Evolutionary conservation across 1,140 invertebrate species (phyloP).

Genomic region (Trissolcus basalis): DNA sequence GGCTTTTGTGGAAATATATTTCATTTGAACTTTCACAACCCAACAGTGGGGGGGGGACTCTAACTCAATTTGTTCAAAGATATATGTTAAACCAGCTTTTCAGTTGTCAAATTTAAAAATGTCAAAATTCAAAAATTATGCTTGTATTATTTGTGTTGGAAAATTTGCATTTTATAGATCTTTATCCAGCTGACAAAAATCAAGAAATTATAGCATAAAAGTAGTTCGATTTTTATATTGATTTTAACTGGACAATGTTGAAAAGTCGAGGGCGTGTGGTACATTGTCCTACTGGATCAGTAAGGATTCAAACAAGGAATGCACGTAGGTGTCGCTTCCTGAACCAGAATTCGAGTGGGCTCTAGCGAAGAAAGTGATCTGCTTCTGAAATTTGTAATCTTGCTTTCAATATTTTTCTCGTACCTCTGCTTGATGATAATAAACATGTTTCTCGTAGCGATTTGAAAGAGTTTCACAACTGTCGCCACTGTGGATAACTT

Average conservation of each 20-base stretch:
- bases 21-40: too few species aligned
- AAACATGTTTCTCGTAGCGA: conserved; percentile 14
- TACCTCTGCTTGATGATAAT: conserved; percentile 6
- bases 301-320: conserved; percentile 20
- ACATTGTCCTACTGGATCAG: conserved; percentile 41
- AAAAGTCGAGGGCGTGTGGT: conserved; percentile 7
- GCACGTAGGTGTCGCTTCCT: conserved; percentile 39
- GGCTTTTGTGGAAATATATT: too few species aligned
- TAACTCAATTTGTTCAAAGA: too few species aligned
- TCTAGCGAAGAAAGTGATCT: conserved; percentile 37
- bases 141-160: not conserved
- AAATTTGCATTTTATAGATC: too few species aligned
- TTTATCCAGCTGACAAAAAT: too few species aligned
- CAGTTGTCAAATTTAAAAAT: too few species aligned
- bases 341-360: conserved; percentile 29
- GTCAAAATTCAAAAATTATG: too few species aligned
- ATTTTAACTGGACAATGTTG: conserved; percentile 6
- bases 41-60: too few species aligned
- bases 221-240: conserved; percentile 8
- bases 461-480: conserved; percentile 8
- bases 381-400: conserved; percentile 30
- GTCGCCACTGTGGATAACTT: not conserved
- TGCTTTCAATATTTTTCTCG: not conserved
- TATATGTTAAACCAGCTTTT: too few species aligned
- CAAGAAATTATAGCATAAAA: conserved; percentile 6